phyloP scores from a whole-genome alignment of 1,140 invertebrate genomes.

The Littorina saxatilis region DNA sequence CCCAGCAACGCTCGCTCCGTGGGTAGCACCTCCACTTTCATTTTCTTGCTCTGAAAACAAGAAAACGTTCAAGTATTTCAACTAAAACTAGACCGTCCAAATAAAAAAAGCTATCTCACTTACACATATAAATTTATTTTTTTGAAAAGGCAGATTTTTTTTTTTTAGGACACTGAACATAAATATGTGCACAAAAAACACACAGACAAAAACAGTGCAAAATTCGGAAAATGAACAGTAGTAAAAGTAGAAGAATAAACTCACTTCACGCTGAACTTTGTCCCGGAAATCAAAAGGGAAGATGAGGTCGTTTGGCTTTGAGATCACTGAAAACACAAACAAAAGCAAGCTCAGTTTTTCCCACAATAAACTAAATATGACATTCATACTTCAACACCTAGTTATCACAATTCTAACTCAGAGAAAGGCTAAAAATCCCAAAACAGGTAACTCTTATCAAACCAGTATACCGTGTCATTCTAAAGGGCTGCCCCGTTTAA shows the following conservation, averaged over 20 bases:
- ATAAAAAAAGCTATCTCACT: too few relatives aligned
- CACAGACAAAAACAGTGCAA: too few relatives aligned
- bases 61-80: too few relatives aligned
- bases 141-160: not conserved
- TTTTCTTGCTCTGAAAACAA: conserved; percentile 63
- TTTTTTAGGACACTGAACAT: too few relatives aligned
- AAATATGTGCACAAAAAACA: not conserved
- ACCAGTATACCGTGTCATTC: too few relatives aligned
- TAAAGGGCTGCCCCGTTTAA: too few relatives aligned
- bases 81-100: too few relatives aligned
- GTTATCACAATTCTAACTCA: too few relatives aligned
- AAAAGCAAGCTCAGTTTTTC: too few relatives aligned
- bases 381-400: too few relatives aligned
- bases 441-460: not conserved
- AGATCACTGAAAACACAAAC: conserved; percentile 80
- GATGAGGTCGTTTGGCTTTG: conserved; percentile 84
- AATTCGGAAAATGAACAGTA: too few relatives aligned
- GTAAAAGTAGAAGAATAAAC: not conserved
- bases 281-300: conserved; percentile 88
- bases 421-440: not conserved
- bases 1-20: conserved; percentile 90
- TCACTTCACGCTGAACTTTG: conserved; percentile 79
- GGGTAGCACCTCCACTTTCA: conserved; percentile 86
- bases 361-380: too few relatives aligned
- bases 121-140: not conserved